A percentile compares a stretch with the other conserved stretches of the same genome.
Conservation (phyloP, 2,797 vertebrate species). For the Nothura maculosa region DNA sequence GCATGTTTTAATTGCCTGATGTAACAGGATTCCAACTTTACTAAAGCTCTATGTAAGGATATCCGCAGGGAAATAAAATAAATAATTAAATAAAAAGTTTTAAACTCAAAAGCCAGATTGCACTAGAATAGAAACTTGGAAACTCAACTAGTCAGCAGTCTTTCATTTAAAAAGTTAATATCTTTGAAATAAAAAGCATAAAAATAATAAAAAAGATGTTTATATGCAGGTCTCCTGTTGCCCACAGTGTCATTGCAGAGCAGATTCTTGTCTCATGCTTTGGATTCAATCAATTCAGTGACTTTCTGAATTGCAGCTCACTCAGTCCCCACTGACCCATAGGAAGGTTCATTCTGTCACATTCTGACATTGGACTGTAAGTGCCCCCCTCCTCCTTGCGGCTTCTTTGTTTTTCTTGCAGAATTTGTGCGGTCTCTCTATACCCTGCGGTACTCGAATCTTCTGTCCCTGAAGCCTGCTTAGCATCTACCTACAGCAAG, state of each 20-base stretch:
- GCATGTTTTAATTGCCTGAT: not conserved
- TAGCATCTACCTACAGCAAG: not conserved
- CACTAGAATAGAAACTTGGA: not conserved
- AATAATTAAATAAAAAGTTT: not conserved
- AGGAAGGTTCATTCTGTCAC: not conserved
- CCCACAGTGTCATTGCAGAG: not conserved
- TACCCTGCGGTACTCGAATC: not conserved
- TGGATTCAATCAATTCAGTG: not conserved
- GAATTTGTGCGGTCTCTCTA: not conserved
- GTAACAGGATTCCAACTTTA: not conserved
- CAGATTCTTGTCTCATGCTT: not conserved
- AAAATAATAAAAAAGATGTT: not conserved
- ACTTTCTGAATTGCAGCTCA: not conserved
- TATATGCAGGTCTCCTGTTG: not conserved
- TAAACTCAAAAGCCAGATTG: not conserved
- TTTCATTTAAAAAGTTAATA: not conserved
- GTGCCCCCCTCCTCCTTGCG: rapidly evolving
- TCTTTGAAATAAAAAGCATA: not conserved
- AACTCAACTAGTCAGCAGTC: not conserved
- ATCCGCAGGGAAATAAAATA: not conserved
- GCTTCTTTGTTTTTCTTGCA: rapidly evolving
- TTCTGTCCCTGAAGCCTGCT: not conserved
- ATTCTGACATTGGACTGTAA: rapidly evolving
- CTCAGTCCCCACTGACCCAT: not conserved
- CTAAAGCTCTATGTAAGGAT: not conserved